Evolutionary conservation across 2,113 vertebrate species (phyloP).

Genomic region (Amblyopsis rosae): DNA sequence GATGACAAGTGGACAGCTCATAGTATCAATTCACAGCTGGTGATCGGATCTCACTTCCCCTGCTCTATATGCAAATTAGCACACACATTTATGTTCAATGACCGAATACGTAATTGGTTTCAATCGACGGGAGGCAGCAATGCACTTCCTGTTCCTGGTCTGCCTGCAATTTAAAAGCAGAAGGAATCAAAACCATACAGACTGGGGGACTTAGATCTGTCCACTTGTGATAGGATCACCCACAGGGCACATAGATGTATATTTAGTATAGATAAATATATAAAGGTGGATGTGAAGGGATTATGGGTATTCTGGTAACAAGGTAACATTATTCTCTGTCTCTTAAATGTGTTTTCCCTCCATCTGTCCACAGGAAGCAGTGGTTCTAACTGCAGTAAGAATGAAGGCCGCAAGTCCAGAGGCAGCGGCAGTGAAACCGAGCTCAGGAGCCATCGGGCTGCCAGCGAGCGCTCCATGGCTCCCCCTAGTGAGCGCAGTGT

Average conservation of each 20-base stretch:
- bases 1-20: too few relatives aligned
- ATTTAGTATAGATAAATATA: not conserved
- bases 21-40: too few relatives aligned
- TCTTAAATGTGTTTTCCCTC: not conserved
- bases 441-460: slow-evolving; percentile 79
- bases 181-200: too few relatives aligned
- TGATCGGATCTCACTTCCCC: too few relatives aligned
- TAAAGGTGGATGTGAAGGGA: not conserved
- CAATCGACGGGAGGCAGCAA: too few relatives aligned
- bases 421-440: slow-evolving; percentile 91
- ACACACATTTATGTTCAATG: too few relatives aligned
- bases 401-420: slow-evolving; percentile 81
- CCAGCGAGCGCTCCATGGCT: slow-evolving; percentile 87
- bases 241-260: not conserved
- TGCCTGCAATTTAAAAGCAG: too few relatives aligned
- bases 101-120: too few relatives aligned
- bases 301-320: not conserved
- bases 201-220: too few relatives aligned
- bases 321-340: not conserved
- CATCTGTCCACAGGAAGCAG: slow-evolving; percentile 80
- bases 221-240: too few relatives aligned
- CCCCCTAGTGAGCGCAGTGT: slow-evolving; percentile 86
- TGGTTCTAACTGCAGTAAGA: slow-evolving; percentile 93
- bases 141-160: too few relatives aligned
- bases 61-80: too few relatives aligned